phyloP scores from a whole-genome alignment of 2,113 vertebrate species.

The Dromas ardeola region DNA sequence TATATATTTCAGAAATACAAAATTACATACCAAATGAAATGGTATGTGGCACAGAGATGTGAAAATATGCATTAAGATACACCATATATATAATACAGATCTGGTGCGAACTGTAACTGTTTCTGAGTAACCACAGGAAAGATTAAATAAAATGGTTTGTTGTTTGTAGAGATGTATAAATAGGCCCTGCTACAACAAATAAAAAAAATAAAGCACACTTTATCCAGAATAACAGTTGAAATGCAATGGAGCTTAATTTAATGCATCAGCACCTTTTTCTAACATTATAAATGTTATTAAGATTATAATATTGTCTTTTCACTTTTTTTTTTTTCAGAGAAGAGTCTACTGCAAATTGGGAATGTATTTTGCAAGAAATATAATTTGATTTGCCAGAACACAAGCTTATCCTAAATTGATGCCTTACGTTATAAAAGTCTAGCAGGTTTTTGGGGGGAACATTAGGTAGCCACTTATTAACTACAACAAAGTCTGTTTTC shows the following conservation, averaged over 20 bases:
- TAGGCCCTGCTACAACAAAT: background rate
- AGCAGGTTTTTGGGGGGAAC: rapidly evolving
- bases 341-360: background rate
- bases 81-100: background rate
- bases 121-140: background rate
- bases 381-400: background rate
- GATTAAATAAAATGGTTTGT: background rate
- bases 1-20: background rate
- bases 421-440: background rate
- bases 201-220: background rate
- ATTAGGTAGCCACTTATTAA: background rate
- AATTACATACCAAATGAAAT: background rate
- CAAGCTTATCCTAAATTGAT: background rate
- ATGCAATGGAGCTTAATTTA: background rate
- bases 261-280: background rate
- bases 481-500: background rate
- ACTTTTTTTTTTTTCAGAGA: background rate
- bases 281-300: background rate
- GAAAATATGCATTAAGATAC: background rate
- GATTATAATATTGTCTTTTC: background rate
- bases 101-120: background rate
- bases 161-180: background rate
- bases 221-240: background rate
- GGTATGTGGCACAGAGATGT: background rate
- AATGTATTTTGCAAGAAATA: background rate